Percentiles rank a stretch among this genome's conserved stretches.
Conservation (phyloP, 2,888 invertebrate species). For the Hyppa rectilinea region DNA sequence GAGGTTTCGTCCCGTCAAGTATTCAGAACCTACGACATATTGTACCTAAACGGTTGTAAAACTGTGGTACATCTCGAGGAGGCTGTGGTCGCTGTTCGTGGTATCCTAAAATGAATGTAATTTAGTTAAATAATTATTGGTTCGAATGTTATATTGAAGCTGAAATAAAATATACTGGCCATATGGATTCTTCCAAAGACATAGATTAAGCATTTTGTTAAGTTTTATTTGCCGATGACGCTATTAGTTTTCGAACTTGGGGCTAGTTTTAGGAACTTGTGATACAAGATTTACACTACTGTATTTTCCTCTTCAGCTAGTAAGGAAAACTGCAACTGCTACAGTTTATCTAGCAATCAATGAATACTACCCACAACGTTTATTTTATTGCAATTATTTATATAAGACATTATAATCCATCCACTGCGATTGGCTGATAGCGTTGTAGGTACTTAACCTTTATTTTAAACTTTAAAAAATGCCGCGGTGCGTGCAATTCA, state of each 20-base stretch:
- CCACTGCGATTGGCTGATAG: neutral
- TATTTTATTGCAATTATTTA: neutral
- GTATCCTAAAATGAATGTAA: constrained; percentile 61
- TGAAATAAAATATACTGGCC: neutral
- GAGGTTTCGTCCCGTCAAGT: constrained; percentile 9
- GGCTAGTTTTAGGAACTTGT: neutral
- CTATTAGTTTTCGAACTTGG: neutral
- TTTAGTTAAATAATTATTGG: constrained; percentile 23
- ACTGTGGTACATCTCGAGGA: constrained; percentile 46
- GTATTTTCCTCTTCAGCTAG: neutral
- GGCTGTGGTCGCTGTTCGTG: constrained; percentile 33
- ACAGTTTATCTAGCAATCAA: neutral
- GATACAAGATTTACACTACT: neutral
- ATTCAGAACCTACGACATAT: constrained; percentile 32
- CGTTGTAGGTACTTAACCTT: neutral
- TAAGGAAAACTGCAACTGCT: neutral
- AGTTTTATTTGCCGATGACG: constrained; percentile 22
- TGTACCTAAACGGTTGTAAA: constrained; percentile 59
- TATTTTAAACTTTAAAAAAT: neutral
- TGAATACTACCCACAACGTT: neutral
- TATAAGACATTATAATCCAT: no score
- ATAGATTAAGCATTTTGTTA: neutral
- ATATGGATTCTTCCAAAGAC: neutral
- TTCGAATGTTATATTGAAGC: neutral
- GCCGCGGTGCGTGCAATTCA: neutral